Base-by-base conservation (phyloP, 2,113 vertebrate genomes). In the Struthidea cinerea region DNA sequence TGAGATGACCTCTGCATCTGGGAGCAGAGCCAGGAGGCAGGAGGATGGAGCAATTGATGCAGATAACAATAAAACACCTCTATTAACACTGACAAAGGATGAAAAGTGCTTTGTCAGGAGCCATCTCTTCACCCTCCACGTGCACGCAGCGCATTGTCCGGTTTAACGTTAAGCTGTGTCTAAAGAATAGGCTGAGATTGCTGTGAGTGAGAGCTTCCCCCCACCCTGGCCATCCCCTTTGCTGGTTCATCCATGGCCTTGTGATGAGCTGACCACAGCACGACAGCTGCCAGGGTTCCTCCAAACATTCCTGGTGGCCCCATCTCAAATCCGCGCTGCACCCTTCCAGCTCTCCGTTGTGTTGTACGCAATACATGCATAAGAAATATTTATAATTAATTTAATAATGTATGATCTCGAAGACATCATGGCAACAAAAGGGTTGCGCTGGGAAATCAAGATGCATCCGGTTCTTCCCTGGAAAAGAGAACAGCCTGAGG, bases 1-100 rank as follows among this genome's bases (percentile, higher is more conserved):
- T 24, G 64, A 39, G 63, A 5, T 83, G 86, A 78, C 89, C 83
- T 89, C 91, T 82, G 93, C 35, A n/a, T 49, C 73, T 59, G 76
- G 89, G 89, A 93, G 44, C 64, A 49, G 83, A 41, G 91, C 80
- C 95, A 92, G 68, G 11, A 73, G 75, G 42, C 53, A 57, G 80
- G 35, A 67, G 71, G 71, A 41, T 3, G 46, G 84, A 60, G 76
- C 50, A 69, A 26, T 8, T 65, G 70, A 39, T 93, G 71, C 35
- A 83, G 83, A 68, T 52, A 59, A 39, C 71, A 61, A 68, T 84
- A 44, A 84, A 94, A 75, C 78, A 69, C 8, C 67, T 80, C 83
- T 41, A 4, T 69, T 67, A 92, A 10, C 16, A 7, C 21, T 56
- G 86, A 15, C 64, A 93, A 11, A 32, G 42, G 22, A 21, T 24